Conservation (phyloP, 2,888 invertebrate species). For the Rhorus exstirpatorius region DNA sequence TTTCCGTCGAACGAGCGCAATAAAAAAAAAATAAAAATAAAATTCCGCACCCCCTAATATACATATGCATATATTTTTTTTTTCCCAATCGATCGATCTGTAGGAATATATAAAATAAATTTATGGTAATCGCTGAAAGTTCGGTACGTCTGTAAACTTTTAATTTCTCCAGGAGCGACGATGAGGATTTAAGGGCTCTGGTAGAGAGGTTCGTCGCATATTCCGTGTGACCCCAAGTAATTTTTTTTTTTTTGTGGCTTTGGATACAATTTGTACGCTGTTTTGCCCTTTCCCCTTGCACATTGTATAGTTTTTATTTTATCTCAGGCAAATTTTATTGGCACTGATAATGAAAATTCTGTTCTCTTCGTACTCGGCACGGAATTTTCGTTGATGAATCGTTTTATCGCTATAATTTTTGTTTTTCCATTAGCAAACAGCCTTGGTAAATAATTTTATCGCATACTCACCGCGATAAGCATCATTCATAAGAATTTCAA, state of each 20-base stretch:
- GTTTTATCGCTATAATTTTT: neutral
- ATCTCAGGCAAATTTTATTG: too few relatives aligned
- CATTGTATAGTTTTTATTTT: neutral
- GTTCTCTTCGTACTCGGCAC: too few relatives aligned
- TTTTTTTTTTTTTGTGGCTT: slow-evolving; percentile 9
- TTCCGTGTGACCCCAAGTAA: slow-evolving; percentile 44
- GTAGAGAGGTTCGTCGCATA: slow-evolving; percentile 81
- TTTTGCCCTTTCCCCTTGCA: neutral
- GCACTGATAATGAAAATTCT: too few relatives aligned
- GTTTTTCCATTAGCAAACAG: too few relatives aligned
- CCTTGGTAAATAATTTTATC: neutral
- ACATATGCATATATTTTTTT: too few relatives aligned
- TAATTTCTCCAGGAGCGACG: slow-evolving; percentile 78
- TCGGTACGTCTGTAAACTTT: slow-evolving; percentile 62
- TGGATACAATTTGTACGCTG: neutral
- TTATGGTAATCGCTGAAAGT: neutral
- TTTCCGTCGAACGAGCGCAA: too few relatives aligned
- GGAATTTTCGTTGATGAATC: too few relatives aligned
- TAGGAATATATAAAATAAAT: neutral
- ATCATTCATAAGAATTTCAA: slow-evolving; percentile 3
- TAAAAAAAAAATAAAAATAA: too few relatives aligned
- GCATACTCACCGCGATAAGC: neutral
- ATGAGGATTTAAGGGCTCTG: slow-evolving; percentile 78
- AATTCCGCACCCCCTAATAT: too few relatives aligned
- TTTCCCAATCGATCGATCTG: neutral